phyloP scores from a whole-genome alignment of 2,888 invertebrate genomes.

The Mythimna impura region DNA sequence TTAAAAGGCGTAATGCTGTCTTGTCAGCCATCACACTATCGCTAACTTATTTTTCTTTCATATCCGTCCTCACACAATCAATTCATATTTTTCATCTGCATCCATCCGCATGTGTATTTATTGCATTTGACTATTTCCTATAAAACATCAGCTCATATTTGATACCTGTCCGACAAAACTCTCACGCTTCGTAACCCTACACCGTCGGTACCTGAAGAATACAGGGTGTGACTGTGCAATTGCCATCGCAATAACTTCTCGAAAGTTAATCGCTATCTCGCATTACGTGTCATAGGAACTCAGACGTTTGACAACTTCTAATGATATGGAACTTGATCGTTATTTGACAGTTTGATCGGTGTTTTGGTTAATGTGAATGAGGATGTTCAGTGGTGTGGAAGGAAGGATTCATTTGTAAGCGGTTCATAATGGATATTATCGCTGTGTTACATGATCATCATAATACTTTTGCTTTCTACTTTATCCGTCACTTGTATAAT shows the following conservation, averaged over 20 bases:
- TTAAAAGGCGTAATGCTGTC: too few species aligned
- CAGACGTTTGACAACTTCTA: constrained; percentile 47
- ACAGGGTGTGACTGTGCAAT: constrained; percentile 69
- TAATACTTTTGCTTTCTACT: constrained; percentile 7
- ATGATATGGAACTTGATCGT: constrained; percentile 41
- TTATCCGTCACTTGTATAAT: background rate
- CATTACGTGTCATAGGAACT: constrained; percentile 54
- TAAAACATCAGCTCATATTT: background rate
- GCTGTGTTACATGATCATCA: background rate
- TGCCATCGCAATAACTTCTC: constrained; percentile 69
- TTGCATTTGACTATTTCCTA: background rate
- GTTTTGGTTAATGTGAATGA: constrained; percentile 23
- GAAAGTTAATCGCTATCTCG: constrained; percentile 57
- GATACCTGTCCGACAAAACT: constrained; percentile 45
- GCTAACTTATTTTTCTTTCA: too few species aligned
- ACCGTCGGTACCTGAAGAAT: constrained; percentile 73
- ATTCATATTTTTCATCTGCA: too few species aligned
- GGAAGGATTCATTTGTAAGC: constrained; percentile 21
- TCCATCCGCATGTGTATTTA: too few species aligned
- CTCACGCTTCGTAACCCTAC: constrained; percentile 63
- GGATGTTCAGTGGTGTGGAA: constrained; percentile 21
- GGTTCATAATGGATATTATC: background rate
- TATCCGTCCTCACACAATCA: too few species aligned
- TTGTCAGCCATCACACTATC: too few species aligned
- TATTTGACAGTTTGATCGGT: constrained; percentile 43